Conservation (phyloP, 2,888 invertebrate genomes). For the Synanthedon tipuliformis region DNA sequence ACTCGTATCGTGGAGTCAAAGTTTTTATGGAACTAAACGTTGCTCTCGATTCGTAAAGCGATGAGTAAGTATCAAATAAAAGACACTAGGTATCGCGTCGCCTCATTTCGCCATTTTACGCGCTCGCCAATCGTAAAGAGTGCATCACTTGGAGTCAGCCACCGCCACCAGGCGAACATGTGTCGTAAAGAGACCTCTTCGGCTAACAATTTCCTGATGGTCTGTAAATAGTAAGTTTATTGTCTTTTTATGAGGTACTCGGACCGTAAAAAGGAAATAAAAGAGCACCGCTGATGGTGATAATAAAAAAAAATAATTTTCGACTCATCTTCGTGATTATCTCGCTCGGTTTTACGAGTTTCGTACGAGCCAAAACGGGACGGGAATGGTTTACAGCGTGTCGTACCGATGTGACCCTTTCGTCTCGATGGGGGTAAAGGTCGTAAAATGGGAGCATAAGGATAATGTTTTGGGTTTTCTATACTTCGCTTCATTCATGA, state of each 20-base stretch:
- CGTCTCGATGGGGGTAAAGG: slow-evolving; percentile 68
- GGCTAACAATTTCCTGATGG: slow-evolving; percentile 72
- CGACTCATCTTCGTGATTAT: slow-evolving; percentile 68
- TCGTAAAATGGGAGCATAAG: slow-evolving; percentile 71
- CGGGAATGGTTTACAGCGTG: slow-evolving; percentile 48
- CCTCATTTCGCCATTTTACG: slow-evolving; percentile 43
- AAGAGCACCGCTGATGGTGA: slow-evolving; percentile 72
- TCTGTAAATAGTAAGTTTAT: slow-evolving; percentile 73
- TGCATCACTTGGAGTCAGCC: slow-evolving; percentile 47
- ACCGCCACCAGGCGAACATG: slow-evolving; percentile 55
- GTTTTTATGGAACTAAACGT: too few relatives aligned
- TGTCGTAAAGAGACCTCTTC: slow-evolving; percentile 71
- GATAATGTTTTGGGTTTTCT: slow-evolving; percentile 70
- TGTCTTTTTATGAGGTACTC: slow-evolving; percentile 73
- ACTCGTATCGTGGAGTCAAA: too few relatives aligned
- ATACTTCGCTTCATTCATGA: slow-evolving; percentile 69
- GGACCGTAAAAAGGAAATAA: slow-evolving; percentile 72
- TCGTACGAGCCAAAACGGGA: slow-evolving; percentile 37
- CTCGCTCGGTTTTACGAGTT: slow-evolving; percentile 53
- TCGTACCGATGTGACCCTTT: slow-evolving; percentile 65
- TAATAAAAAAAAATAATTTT: slow-evolving; percentile 70
- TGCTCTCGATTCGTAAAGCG: too few relatives aligned
- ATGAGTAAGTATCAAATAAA: too few relatives aligned
- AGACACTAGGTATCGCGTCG: too few relatives aligned
- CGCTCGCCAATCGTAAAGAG: slow-evolving; percentile 63